Base-by-base conservation (phyloP, 2,888 invertebrate species). In the Melipona beecheii region DNA sequence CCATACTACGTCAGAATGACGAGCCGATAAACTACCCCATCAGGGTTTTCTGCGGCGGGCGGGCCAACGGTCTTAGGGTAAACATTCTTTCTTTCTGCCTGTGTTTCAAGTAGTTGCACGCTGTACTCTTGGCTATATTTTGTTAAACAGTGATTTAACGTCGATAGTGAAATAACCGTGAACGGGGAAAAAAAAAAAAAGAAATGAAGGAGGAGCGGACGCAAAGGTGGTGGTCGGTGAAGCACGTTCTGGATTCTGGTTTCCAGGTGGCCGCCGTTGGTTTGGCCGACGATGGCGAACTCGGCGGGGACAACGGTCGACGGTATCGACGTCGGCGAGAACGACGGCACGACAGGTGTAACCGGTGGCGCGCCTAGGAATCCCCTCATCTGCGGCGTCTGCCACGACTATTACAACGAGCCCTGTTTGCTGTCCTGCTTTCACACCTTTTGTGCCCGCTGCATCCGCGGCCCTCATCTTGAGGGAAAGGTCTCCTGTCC, bases 371-470 rank as follows among this genome's bases (percentile, higher is more conserved):
- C 91, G 13, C 89, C 92, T 65, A 91, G 95, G 90, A 96, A 96
- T 93, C 97, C 97, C 0, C 94, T 97, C 56, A 94, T 96, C 72
- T 97, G 97, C 92, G 96, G 96, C 82, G 95, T 97, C 88, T 97
- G 97, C 92, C 96, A 96, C 90, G 96, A 96, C 92, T 96, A 96
- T 90, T 97, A 96, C 92, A 95, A 95, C 76, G 97, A 97, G 89
- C 97, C 97, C 2, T 96, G 97, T 89, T 95, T 97, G 73, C 94
- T 97, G 68, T 95, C 95, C 85, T 97, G 97, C 93, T 97, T 96
- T 92, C 97, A 97, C 93, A 96, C 96, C 68, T 97, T 97, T 93
- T 97, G 97, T 94, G 95, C 96, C 50, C 95, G 96, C 81, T 97
- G 97, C 93, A 93, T 97, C 83, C 95, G 96, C 71, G 96, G 96